Evolutionary conservation across 2,113 vertebrate genomes (phyloP).

Genomic region (Saccopteryx leptura): DNA sequence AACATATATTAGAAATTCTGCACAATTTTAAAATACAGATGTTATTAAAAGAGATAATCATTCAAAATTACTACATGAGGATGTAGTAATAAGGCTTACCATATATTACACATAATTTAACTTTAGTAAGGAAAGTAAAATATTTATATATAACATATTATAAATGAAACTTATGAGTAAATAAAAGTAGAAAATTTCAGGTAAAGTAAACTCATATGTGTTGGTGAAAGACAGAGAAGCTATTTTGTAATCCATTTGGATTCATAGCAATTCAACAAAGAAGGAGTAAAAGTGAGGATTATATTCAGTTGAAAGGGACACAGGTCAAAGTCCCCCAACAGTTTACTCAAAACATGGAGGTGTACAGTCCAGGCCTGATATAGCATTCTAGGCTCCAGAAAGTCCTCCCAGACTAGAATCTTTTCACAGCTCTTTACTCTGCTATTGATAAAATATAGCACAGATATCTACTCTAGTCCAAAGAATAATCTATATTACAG

Average conservation of each 20-base stretch:
- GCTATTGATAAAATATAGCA: not conserved
- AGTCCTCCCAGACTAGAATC: not conserved
- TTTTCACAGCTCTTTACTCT: not conserved
- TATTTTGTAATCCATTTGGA: not conserved
- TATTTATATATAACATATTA: not conserved
- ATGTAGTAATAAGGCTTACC: rapidly evolving
- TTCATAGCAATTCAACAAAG: not conserved
- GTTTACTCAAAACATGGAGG: not conserved
- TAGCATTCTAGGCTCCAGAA: not conserved
- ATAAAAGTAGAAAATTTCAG: not conserved
- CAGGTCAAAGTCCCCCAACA: not conserved
- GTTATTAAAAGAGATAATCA: not conserved
- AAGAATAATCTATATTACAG: not conserved
- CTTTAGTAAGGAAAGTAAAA: not conserved
- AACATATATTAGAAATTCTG: not conserved
- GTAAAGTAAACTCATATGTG: not conserved
- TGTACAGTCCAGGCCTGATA: not conserved
- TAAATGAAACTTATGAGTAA: not conserved
- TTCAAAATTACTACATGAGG: not conserved
- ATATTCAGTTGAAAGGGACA: not conserved
- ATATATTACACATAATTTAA: not conserved
- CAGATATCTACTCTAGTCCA: not conserved
- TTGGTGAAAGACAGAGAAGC: not conserved
- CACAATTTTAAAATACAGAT: not conserved
- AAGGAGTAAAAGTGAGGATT: not conserved